Evolutionary conservation across 2,113 vertebrate species (phyloP).

Genomic region (Phylloscopus whistleri): DNA sequence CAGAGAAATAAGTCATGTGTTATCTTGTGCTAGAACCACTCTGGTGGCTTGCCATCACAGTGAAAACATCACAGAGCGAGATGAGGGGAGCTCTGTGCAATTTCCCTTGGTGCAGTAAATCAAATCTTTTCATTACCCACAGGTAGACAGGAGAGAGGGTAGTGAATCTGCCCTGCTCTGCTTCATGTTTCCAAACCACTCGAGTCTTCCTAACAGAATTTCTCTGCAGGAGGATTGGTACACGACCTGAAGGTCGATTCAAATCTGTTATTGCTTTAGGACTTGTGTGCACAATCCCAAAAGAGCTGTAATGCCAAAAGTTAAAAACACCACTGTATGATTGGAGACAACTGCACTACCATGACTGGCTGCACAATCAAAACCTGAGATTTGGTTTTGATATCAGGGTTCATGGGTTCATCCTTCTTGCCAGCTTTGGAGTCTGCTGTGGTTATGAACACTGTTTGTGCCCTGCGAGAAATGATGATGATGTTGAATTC

Average conservation of each 20-base stretch:
- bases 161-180: background rate
- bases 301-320: background rate
- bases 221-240: background rate
- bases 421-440: background rate
- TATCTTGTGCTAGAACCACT: background rate
- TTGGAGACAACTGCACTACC: background rate
- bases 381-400: background rate
- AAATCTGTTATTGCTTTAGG: background rate
- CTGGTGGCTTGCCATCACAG: background rate
- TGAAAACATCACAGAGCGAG: background rate
- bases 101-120: constrained; percentile 7
- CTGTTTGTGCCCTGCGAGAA: background rate
- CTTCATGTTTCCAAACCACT: background rate
- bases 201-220: background rate
- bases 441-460: background rate
- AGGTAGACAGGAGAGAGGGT: background rate
- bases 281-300: background rate
- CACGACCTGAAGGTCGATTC: background rate
- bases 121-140: constrained; percentile 1
- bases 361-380: background rate
- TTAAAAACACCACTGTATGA: background rate
- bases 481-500: background rate
- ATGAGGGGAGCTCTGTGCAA: background rate
- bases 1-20: background rate
- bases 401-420: background rate